Conservation (phyloP, 2,113 vertebrate genomes). For the Chrysemys picta region DNA sequence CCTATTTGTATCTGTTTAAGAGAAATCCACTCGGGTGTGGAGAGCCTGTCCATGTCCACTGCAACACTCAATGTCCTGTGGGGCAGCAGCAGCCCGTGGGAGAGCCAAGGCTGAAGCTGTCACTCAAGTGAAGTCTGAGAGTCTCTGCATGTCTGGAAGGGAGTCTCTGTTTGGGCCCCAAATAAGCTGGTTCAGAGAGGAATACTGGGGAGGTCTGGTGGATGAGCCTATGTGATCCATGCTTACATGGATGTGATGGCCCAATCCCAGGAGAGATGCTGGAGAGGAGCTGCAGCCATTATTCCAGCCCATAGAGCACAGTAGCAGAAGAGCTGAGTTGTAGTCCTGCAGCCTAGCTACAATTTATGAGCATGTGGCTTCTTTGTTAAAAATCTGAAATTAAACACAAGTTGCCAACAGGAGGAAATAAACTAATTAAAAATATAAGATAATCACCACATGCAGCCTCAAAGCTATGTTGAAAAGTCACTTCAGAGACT, state of each 20-base stretch:
- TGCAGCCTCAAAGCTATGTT: rapidly evolving
- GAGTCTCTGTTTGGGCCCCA: background rate
- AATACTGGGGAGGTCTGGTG: background rate
- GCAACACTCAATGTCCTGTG: background rate
- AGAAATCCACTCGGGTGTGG: background rate
- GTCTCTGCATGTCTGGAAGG: background rate
- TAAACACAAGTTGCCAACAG: background rate
- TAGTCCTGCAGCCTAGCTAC: background rate
- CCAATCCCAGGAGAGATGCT: rapidly evolving
- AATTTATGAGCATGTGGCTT: background rate
- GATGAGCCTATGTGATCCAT: background rate
- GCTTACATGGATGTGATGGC: background rate
- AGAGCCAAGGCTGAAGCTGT: background rate
- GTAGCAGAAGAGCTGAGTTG: rapidly evolving
- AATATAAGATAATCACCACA: background rate
- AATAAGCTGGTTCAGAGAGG: background rate
- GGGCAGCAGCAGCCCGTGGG: background rate
- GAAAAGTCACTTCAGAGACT: background rate
- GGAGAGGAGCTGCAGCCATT: background rate
- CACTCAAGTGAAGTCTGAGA: background rate
- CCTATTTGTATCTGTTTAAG: background rate
- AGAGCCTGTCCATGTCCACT: background rate
- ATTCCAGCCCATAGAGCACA: background rate
- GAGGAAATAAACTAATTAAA: background rate
- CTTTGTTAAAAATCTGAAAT: background rate